phyloP scores from a whole-genome alignment of 2,888 invertebrate species.

The Cantharis lateralis region DNA sequence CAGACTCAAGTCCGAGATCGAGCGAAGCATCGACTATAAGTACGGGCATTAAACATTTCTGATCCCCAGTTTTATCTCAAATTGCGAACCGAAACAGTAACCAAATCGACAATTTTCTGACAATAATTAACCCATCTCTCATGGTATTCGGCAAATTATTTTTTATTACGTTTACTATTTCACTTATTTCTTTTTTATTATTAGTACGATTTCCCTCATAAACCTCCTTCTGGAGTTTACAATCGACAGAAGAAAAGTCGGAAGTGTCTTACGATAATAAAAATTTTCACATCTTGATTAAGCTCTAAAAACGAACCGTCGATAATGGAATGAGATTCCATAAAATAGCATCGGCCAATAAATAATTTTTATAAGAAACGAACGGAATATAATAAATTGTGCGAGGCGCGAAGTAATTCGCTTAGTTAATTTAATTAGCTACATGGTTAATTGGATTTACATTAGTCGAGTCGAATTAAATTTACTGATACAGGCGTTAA shows the following conservation, averaged over 20 bases:
- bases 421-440: background rate
- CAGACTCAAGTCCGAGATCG: no score
- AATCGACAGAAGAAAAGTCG: background rate
- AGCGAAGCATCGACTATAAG: no score
- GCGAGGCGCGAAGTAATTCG: background rate
- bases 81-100: background rate
- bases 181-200: background rate
- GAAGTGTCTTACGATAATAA: background rate
- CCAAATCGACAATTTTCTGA: background rate
- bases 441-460: background rate
- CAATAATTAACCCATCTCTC: background rate
- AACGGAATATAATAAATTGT: background rate
- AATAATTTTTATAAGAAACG: background rate
- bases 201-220: background rate
- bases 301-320: background rate
- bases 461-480: background rate
- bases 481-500: background rate
- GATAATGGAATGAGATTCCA: background rate
- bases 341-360: background rate
- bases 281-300: background rate
- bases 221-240: background rate
- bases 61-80: background rate
- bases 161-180: background rate
- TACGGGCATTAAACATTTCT: slow-evolving; percentile 14
- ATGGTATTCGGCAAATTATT: background rate